Percentiles rank a stretch among this genome's conserved stretches.
These are phyloP conservation scores for Bombus waltoni DNA, from an alignment of 1,140 invertebrate species.

Conservation along the genomic window DNA sequence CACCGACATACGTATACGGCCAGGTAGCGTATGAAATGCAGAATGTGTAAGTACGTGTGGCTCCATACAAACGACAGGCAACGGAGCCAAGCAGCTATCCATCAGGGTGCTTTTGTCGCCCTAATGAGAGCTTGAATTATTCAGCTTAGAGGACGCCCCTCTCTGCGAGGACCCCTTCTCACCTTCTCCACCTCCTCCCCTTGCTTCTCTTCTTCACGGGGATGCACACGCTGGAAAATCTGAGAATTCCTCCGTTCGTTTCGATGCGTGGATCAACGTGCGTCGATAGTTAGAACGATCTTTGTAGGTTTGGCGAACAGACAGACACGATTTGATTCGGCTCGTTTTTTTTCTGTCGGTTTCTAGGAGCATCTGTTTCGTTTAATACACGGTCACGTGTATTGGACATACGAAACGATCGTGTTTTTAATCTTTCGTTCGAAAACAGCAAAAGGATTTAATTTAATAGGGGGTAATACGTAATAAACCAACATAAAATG, in stretches of 20 bases:
- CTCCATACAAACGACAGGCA: conserved; percentile 71
- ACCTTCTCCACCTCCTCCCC: not conserved
- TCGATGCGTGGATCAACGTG: conserved; percentile 41
- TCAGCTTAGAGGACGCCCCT: conserved; percentile 77
- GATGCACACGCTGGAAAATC: conserved; percentile 37
- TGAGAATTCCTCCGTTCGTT: conserved; percentile 47
- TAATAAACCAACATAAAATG: not conserved
- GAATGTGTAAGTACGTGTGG: conserved; percentile 36
- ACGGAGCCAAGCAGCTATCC: conserved; percentile 81
- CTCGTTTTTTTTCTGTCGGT: not conserved
- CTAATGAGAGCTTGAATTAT: conserved; percentile 84
- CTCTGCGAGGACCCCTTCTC: conserved; percentile 63
- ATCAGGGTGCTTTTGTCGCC: conserved; percentile 84
- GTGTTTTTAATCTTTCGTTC: not conserved
- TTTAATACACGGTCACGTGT: not conserved
- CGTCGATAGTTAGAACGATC: not conserved
- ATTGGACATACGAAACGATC: not conserved
- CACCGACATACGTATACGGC: conserved; percentile 25
- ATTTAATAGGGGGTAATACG: not conserved
- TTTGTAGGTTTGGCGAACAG: not conserved
- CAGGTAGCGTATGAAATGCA: conserved; percentile 25
- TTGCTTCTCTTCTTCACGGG: not conserved
- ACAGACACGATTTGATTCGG: not conserved
- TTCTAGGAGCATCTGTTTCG: too few species aligned
- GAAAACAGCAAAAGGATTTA: not conserved